Conservation (phyloP, 1,140 invertebrate genomes). For the Elysia chlorotica region DNA sequence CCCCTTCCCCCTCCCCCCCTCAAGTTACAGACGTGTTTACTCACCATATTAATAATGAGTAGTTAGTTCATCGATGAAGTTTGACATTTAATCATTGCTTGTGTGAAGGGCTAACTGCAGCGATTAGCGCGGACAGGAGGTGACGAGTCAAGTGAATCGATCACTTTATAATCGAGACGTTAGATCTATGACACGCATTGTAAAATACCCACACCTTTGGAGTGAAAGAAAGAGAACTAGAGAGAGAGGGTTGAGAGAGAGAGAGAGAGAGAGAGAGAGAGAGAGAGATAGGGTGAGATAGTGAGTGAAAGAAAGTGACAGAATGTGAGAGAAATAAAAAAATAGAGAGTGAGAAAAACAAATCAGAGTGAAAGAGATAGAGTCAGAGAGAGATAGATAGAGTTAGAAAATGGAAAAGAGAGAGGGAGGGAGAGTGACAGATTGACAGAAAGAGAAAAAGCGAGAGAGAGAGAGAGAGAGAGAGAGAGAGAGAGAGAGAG, state of each 20-base stretch:
- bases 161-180: not conserved
- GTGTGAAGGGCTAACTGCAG: not conserved
- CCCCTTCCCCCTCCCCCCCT: no score
- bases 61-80: no score
- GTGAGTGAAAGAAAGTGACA: not conserved
- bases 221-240: not conserved
- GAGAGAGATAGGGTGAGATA: not conserved
- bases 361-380: not conserved
- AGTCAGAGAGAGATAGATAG: not conserved
- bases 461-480: slow-evolving; percentile 2
- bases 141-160: not conserved
- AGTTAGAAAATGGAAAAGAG: not conserved
- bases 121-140: not conserved
- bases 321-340: not conserved
- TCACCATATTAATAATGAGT: no score
- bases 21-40: no score
- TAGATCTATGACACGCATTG: not conserved
- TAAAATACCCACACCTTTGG: not conserved
- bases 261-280: slow-evolving; percentile 1
- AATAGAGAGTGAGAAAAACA: not conserved
- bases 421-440: slow-evolving; percentile 6
- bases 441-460: slow-evolving; percentile 5
- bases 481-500: slow-evolving; percentile 5
- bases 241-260: not conserved
- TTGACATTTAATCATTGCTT: no score